phyloP scores from a whole-genome alignment of 1,140 invertebrate genomes.

The Aleiodes sp. region DNA sequence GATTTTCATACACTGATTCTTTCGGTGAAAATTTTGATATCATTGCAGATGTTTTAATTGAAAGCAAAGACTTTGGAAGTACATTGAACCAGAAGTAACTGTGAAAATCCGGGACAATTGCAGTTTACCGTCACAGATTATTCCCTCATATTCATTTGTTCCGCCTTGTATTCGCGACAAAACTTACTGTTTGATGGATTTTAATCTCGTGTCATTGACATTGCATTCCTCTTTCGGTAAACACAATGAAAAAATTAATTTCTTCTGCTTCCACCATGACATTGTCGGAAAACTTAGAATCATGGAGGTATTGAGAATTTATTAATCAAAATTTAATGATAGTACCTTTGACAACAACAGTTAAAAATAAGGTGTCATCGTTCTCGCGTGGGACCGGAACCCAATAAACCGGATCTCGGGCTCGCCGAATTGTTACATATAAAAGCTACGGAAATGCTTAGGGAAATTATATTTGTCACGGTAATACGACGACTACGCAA shows the following conservation, averaged over 20 bases:
- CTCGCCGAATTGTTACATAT: conserved; percentile 46
- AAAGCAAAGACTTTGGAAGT: conserved; percentile 32
- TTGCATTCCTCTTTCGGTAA: neutral
- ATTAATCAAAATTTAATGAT: too few relatives aligned
- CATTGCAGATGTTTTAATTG: conserved; percentile 30
- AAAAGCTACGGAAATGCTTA: conserved; percentile 59
- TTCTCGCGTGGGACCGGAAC: conserved; percentile 38
- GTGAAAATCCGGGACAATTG: conserved; percentile 50
- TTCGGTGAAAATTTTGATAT: neutral
- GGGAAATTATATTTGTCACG: conserved; percentile 63
- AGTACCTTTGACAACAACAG: conserved; percentile 1
- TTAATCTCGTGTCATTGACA: neutral
- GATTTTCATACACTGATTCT: conserved; percentile 23
- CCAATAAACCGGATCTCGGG: conserved; percentile 42
- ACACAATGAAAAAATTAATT: too few relatives aligned
- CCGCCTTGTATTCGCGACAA: conserved; percentile 44
- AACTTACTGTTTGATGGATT: too few relatives aligned
- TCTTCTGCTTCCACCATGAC: too few relatives aligned
- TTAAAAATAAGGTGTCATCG: neutral
- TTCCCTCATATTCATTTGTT: conserved; percentile 52
- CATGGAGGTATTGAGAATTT: too few relatives aligned
- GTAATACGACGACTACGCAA: conserved; percentile 25
- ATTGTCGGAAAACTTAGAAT: neutral
- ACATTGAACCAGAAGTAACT: conserved; percentile 48
- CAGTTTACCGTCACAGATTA: conserved; percentile 39